A percentile compares a stretch with the other conserved stretches of the same genome.
Conservation (phyloP, 1,140 invertebrate species). For the Dendroctonus ponderosae region DNA sequence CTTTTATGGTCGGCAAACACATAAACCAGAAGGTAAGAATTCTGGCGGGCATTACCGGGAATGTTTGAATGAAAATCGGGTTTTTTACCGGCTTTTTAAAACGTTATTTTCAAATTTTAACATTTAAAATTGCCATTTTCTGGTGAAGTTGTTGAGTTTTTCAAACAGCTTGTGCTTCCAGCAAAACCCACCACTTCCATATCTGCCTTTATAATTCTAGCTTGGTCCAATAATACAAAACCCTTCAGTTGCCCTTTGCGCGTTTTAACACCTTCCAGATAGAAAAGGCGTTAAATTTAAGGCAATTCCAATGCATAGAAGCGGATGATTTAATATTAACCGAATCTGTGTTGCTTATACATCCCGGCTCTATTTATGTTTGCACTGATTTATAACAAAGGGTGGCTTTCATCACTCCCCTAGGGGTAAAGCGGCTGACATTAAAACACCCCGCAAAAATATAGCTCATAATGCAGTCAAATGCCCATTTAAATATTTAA, state of each 20-base stretch:
- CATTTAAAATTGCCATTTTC: too few species aligned
- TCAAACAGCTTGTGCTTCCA: too few species aligned
- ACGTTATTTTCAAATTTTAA: neutral
- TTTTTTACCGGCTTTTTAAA: neutral
- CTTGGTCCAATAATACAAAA: too few species aligned
- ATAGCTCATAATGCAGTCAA: slow-evolving; percentile 50
- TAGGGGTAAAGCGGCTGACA: slow-evolving; percentile 31
- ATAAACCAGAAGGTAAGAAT: slow-evolving; percentile 29
- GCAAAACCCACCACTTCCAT: too few species aligned
- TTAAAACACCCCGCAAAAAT: slow-evolving; percentile 40
- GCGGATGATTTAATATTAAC: slow-evolving; percentile 21
- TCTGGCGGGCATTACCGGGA: slow-evolving; percentile 5
- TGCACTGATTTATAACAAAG: slow-evolving; percentile 42
- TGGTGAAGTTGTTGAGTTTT: too few species aligned
- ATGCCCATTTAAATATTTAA: slow-evolving; percentile 51
- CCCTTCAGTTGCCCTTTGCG: too few species aligned
- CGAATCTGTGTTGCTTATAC: slow-evolving; percentile 14
- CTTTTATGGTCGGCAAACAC: slow-evolving; percentile 33
- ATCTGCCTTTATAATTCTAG: too few species aligned
- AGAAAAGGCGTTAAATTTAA: slow-evolving; percentile 6
- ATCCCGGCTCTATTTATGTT: slow-evolving; percentile 30
- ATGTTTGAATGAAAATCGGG: neutral
- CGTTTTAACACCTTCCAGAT: too few species aligned
- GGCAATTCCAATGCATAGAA: slow-evolving; percentile 18
- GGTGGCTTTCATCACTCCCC: slow-evolving; percentile 42